Percentiles rank a stretch among this genome's conserved stretches.
These are phyloP conservation scores for Drosophila parthenogenetica DNA, from an alignment of 2,888 invertebrate genomes.

Conservation along the genomic window DNA sequence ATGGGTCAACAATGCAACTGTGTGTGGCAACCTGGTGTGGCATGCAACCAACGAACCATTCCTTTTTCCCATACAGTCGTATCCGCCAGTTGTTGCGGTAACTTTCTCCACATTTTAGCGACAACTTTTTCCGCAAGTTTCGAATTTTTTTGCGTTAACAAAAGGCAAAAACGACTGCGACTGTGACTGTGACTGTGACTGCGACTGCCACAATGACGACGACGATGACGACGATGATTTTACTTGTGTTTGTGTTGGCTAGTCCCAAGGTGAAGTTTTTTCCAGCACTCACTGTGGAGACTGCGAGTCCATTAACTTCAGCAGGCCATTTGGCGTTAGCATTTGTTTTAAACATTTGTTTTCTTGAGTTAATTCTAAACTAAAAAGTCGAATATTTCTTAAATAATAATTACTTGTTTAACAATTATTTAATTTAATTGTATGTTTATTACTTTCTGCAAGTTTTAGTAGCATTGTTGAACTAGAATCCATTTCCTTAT, in stretches of 20 bases:
- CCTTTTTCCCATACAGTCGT: slow-evolving; percentile 35
- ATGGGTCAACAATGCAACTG: slow-evolving; percentile 73
- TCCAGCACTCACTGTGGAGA: neutral
- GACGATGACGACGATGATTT: slow-evolving; percentile 44
- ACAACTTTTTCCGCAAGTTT: slow-evolving; percentile 79
- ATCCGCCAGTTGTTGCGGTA: slow-evolving; percentile 65
- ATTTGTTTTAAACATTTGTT: neutral
- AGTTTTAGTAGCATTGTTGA: too few relatives aligned
- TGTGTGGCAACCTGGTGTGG: slow-evolving; percentile 22
- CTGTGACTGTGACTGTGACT: slow-evolving; percentile 45
- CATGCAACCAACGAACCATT: slow-evolving; percentile 15
- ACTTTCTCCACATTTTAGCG: slow-evolving; percentile 80
- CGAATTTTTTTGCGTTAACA: slow-evolving; percentile 77
- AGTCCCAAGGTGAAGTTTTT: slow-evolving; percentile 63
- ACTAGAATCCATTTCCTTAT: too few relatives aligned
- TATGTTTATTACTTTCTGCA: too few relatives aligned
- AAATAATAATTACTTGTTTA: too few relatives aligned
- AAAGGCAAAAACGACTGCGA: slow-evolving; percentile 71
- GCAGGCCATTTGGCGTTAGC: slow-evolving; percentile 24
- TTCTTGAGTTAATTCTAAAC: neutral
- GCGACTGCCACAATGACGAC: slow-evolving; percentile 39
- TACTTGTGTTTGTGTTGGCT: slow-evolving; percentile 73
- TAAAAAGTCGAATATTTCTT: too few relatives aligned
- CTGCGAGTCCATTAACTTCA: slow-evolving; percentile 35
- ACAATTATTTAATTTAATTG: neutral